These are phyloP conservation scores for Neodiprion fabricii DNA, from an alignment of 1,140 invertebrate genomes.

Conservation along the genomic window DNA sequence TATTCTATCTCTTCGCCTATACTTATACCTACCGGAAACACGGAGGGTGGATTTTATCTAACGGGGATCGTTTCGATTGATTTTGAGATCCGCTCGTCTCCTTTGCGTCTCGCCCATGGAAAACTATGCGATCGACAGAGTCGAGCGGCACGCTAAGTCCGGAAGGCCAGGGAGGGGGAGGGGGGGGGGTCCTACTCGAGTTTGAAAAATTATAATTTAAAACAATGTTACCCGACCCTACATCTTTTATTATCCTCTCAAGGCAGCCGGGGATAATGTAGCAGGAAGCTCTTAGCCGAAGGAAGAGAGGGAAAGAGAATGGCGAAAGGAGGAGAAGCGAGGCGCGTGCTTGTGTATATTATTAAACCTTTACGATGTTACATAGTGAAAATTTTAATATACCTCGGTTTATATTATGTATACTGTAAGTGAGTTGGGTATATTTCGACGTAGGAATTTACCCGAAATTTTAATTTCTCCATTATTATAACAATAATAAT, in stretches of 20 bases:
- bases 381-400: constrained; percentile 1
- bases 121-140: no score
- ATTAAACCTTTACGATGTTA: background rate
- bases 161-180: background rate
- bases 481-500: no score
- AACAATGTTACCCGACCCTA: constrained; percentile 4
- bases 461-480: no score
- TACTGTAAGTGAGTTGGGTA: no score
- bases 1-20: background rate
- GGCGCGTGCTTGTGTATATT: background rate
- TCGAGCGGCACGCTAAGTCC: no score
- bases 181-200: background rate
- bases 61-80: background rate
- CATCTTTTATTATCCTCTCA: background rate
- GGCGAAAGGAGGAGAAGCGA: background rate
- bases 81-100: background rate
- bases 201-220: constrained; percentile 8
- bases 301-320: background rate
- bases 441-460: no score
- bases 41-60: background rate
- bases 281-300: background rate
- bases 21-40: background rate
- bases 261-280: background rate
- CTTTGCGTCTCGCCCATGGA: no score
- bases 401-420: background rate